Evolutionary conservation across 2,797 vertebrate genomes (phyloP).

Genomic region (Gorsachius magnificus): DNA sequence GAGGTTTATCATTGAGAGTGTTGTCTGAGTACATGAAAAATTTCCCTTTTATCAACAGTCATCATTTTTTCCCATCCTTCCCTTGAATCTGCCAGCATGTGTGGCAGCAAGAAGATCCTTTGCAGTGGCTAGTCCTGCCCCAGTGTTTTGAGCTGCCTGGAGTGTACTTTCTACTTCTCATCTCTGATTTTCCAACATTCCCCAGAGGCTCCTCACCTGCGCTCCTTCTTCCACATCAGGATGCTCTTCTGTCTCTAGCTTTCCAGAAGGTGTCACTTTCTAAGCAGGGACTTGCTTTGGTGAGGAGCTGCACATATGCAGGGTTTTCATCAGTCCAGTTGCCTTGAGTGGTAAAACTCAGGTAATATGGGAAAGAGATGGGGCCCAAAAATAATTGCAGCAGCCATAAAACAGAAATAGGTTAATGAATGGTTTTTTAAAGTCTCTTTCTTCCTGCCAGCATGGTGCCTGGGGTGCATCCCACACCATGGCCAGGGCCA

Average conservation of each 20-base stretch:
- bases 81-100: not conserved
- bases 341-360: not conserved
- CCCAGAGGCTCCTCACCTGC: not conserved
- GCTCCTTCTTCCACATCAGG: not conserved
- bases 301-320: not conserved
- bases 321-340: not conserved
- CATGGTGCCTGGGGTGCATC: fast-evolving
- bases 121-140: not conserved
- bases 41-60: not conserved
- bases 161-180: fast-evolving
- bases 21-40: not conserved
- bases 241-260: not conserved
- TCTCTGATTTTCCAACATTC: not conserved
- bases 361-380: not conserved
- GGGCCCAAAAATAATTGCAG: not conserved
- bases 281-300: not conserved
- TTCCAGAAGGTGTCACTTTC: not conserved
- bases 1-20: not conserved
- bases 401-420: not conserved
- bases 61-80: not conserved
- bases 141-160: not conserved
- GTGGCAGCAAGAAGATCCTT: not conserved
- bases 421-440: not conserved
- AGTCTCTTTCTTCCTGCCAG: not conserved
- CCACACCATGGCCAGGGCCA: not conserved